Evolutionary conservation across 2,888 invertebrate genomes (phyloP).

Genomic region (Taenaris catops): DNA sequence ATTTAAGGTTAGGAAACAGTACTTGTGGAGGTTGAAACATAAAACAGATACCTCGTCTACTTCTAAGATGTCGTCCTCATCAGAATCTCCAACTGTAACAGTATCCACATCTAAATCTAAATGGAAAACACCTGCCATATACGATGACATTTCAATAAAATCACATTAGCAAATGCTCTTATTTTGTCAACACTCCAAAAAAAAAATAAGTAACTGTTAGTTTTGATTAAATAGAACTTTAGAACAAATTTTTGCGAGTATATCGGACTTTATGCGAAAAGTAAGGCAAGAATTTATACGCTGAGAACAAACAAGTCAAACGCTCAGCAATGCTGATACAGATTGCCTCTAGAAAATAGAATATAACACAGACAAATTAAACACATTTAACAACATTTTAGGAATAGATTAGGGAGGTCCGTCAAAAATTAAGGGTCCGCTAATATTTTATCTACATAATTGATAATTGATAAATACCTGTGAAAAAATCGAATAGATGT

Average conservation of each 20-base stretch:
- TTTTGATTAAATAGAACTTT: too few species aligned
- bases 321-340: slow-evolving; percentile 24
- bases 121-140: slow-evolving; percentile 95
- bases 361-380: too few species aligned
- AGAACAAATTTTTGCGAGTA: not conserved
- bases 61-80: slow-evolving; percentile 94
- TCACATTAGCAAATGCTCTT: slow-evolving; percentile 66
- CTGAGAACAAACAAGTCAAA: slow-evolving; percentile 26
- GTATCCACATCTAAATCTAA: slow-evolving; percentile 89
- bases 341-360: slow-evolving; percentile 1
- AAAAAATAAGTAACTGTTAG: slow-evolving; percentile 1
- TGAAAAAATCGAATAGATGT: too few species aligned
- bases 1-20: slow-evolving; percentile 13
- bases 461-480: too few species aligned
- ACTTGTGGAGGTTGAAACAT: slow-evolving; percentile 1
- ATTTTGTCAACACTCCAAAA: slow-evolving; percentile 26
- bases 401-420: too few species aligned
- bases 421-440: too few species aligned
- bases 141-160: slow-evolving; percentile 78
- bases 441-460: too few species aligned
- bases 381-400: too few species aligned
- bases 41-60: slow-evolving; percentile 87
- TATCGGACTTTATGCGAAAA: slow-evolving; percentile 9
- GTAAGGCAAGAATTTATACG: slow-evolving; percentile 10
- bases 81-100: slow-evolving; percentile 85